phyloP scores from a whole-genome alignment of 2,888 invertebrate species.

The Eupithecia pulchellata region DNA sequence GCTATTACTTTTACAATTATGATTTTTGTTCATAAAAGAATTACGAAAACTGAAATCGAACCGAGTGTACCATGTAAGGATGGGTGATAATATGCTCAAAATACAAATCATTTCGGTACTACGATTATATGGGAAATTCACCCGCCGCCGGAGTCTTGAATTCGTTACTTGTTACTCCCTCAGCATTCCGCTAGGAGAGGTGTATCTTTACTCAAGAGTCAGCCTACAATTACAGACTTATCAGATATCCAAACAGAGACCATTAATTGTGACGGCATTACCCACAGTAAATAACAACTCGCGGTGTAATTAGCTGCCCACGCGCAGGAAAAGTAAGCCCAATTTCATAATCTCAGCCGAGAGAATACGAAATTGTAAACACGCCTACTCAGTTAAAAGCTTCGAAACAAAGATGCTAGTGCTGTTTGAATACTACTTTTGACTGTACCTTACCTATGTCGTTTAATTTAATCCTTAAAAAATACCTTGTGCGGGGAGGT shows the following conservation, averaged over 20 bases:
- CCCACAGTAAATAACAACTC: conserved; percentile 70
- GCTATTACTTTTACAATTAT: too few relatives aligned
- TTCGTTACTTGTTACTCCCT: background rate
- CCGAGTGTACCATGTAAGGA: too few relatives aligned
- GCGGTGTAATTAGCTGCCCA: conserved; percentile 79
- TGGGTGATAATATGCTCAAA: too few relatives aligned
- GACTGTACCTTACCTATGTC: too few relatives aligned
- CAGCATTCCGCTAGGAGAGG: background rate
- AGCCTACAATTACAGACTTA: conserved; percentile 49
- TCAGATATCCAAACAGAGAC: conserved; percentile 53
- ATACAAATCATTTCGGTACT: too few relatives aligned
- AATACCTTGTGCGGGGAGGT: too few relatives aligned
- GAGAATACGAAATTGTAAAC: conserved; percentile 28
- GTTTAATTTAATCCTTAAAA: too few relatives aligned
- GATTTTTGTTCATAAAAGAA: too few relatives aligned
- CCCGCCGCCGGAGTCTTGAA: too few relatives aligned
- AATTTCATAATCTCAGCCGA: conserved; percentile 70
- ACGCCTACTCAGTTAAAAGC: conserved; percentile 54
- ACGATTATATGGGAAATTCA: too few relatives aligned
- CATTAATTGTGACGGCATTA: conserved; percentile 57
- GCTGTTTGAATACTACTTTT: background rate
- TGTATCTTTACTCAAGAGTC: conserved; percentile 13
- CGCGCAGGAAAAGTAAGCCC: conserved; percentile 70
- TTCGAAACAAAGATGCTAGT: conserved; percentile 9
- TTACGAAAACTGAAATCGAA: too few relatives aligned